A percentile compares a stretch with the other conserved stretches of the same genome.
Evolutionary conservation across 2,888 invertebrate species (phyloP).

Genomic region (Eilema griseolum): DNA sequence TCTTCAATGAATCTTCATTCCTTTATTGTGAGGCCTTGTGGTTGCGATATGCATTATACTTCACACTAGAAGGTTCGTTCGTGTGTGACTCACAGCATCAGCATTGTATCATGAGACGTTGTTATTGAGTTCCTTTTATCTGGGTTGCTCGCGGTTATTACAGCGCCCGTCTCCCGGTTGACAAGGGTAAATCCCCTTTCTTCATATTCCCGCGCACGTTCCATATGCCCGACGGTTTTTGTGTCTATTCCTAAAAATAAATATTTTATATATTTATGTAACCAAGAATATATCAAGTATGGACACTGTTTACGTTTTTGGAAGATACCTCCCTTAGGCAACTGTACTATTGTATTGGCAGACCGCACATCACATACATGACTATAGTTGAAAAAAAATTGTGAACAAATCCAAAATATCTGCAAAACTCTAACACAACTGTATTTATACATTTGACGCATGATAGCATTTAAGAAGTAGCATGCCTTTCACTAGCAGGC

Average conservation of each 20-base stretch:
- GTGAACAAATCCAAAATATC: too few species aligned
- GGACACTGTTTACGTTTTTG: slow-evolving; percentile 38
- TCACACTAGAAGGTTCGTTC: not conserved
- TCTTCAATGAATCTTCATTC: not conserved
- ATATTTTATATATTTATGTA: slow-evolving; percentile 29
- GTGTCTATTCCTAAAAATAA: slow-evolving; percentile 52
- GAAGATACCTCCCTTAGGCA: not conserved
- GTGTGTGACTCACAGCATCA: slow-evolving; percentile 25
- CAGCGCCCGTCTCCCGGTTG: slow-evolving; percentile 72
- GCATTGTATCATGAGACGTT: slow-evolving; percentile 54
- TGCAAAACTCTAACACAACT: too few species aligned
- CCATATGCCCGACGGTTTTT: slow-evolving; percentile 52
- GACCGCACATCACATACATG: too few species aligned
- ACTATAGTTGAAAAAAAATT: too few species aligned
- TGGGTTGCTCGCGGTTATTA: slow-evolving; percentile 74
- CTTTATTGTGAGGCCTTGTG: not conserved
- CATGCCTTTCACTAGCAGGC: too few species aligned
- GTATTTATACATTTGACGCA: too few species aligned
- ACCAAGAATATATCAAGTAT: slow-evolving; percentile 38
- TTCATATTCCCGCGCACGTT: slow-evolving; percentile 71
- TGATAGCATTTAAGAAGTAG: too few species aligned
- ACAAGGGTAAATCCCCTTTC: slow-evolving; percentile 85
- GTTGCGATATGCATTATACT: not conserved
- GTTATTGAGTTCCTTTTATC: slow-evolving; percentile 71
- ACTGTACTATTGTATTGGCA: not conserved